Evolutionary conservation across 1,140 invertebrate genomes (phyloP).

Genomic region (Drosophila chauvacae): DNA sequence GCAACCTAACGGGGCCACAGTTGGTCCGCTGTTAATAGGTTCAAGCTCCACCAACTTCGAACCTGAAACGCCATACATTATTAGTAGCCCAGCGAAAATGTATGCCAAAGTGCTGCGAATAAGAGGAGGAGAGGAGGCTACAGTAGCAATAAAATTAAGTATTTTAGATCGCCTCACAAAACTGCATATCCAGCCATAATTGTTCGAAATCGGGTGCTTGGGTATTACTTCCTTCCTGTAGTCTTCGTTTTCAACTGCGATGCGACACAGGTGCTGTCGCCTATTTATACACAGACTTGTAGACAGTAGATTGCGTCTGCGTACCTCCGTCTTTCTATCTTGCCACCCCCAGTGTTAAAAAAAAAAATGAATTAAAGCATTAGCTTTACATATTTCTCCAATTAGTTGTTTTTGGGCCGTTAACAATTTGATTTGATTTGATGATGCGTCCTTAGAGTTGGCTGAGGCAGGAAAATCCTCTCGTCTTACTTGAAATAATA

Average conservation of each 20-base stretch:
- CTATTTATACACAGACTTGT: slow-evolving; percentile 37
- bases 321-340: not conserved
- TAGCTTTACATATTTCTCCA: slow-evolving; percentile 28
- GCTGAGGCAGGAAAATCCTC: not conserved
- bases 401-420: not conserved
- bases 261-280: not conserved
- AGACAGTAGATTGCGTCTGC: slow-evolving; percentile 39
- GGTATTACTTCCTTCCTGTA: not conserved
- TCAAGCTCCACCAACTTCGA: slow-evolving; percentile 67
- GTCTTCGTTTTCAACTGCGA: slow-evolving; percentile 9
- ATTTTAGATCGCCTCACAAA: not conserved
- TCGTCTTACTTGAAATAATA: not conserved
- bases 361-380: slow-evolving; percentile 1
- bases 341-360: not conserved
- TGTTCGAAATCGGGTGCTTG: not conserved
- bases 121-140: not conserved
- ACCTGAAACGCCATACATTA: slow-evolving; percentile 5
- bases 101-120: slow-evolving; percentile 18
- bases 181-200: slow-evolving; percentile 10
- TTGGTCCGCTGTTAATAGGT: slow-evolving; percentile 64
- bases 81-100: slow-evolving; percentile 13
- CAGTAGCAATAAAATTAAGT: not conserved
- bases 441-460: not conserved
- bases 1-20: slow-evolving; percentile 82
- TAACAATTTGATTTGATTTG: not conserved